Percentiles rank a stretch among this genome's conserved stretches.
phyloP scores from a whole-genome alignment of 2,888 invertebrate genomes.

The Pandemis corylana region DNA sequence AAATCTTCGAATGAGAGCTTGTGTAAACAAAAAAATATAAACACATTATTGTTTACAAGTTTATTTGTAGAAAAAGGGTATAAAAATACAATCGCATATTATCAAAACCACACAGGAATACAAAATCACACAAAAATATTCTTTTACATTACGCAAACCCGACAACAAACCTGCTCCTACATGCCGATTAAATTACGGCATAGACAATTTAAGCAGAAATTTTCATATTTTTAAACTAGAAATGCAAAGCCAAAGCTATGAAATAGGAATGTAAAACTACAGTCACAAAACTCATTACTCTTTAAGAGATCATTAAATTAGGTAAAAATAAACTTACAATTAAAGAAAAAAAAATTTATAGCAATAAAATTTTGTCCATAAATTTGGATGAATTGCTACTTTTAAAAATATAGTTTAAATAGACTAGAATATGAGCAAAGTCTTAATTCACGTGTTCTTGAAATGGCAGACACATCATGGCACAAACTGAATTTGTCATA shows the following conservation, averaged over 20 bases:
- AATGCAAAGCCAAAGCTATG: slow-evolving; percentile 33
- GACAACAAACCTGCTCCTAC: slow-evolving; percentile 12
- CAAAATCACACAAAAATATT: slow-evolving; percentile 57
- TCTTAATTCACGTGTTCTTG: slow-evolving; percentile 63
- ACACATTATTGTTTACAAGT: slow-evolving; percentile 46
- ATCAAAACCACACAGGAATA: slow-evolving; percentile 59
- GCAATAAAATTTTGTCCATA: slow-evolving; percentile 37
- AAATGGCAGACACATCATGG: slow-evolving; percentile 74
- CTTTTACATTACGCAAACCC: slow-evolving; percentile 15
- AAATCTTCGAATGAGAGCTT: not conserved
- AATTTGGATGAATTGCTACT: slow-evolving; percentile 34
- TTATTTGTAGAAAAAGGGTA: slow-evolving; percentile 61
- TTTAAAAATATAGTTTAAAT: slow-evolving; percentile 60
- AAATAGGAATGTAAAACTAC: slow-evolving; percentile 69
- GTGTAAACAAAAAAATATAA: slow-evolving; percentile 24
- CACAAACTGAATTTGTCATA: slow-evolving; percentile 60
- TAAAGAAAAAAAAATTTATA: slow-evolving; percentile 45
- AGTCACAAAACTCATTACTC: slow-evolving; percentile 52
- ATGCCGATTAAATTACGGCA: not conserved
- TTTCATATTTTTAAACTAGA: not conserved
- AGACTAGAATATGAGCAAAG: slow-evolving; percentile 84
- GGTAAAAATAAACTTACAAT: slow-evolving; percentile 47
- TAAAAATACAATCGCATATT: slow-evolving; percentile 65
- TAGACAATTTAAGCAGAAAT: not conserved
- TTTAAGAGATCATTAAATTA: slow-evolving; percentile 61